Evolutionary conservation across 2,113 vertebrate species (phyloP).

Genomic region (Cynopterus brachyotis): DNA sequence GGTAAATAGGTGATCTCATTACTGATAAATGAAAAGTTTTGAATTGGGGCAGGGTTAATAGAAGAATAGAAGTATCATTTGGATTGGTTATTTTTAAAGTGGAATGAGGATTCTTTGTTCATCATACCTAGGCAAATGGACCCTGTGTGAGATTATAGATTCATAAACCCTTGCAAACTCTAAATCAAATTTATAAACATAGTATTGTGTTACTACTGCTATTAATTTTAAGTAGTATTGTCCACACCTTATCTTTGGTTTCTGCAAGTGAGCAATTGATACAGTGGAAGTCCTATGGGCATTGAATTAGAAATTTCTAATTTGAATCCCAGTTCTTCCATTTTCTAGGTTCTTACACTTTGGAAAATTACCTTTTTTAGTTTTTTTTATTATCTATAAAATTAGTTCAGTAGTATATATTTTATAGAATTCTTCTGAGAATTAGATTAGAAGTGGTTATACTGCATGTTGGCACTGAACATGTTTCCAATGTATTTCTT

Average conservation of each 20-base stretch:
- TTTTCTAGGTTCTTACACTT: neutral
- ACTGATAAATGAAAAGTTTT: neutral
- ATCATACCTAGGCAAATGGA: neutral
- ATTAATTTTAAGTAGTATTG: neutral
- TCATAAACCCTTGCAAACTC: neutral
- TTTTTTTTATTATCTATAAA: constrained; percentile 15
- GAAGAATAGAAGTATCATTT: neutral
- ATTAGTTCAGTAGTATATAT: neutral
- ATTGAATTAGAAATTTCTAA: neutral
- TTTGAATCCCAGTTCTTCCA: neutral
- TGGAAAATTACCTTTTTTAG: neutral
- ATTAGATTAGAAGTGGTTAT: neutral
- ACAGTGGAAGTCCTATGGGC: neutral
- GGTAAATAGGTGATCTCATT: neutral
- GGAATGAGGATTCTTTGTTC: neutral
- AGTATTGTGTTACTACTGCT: neutral
- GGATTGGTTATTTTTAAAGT: neutral
- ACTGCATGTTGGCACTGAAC: neutral
- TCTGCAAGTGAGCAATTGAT: neutral
- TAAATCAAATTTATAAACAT: constrained; percentile 2
- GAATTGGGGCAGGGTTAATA: neutral
- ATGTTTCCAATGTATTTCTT: neutral
- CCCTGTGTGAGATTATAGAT: neutral
- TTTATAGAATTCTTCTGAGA: neutral
- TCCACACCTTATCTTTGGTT: neutral